phyloP scores from a whole-genome alignment of 2,113 vertebrate genomes.

The Cryptotis parvus region DNA sequence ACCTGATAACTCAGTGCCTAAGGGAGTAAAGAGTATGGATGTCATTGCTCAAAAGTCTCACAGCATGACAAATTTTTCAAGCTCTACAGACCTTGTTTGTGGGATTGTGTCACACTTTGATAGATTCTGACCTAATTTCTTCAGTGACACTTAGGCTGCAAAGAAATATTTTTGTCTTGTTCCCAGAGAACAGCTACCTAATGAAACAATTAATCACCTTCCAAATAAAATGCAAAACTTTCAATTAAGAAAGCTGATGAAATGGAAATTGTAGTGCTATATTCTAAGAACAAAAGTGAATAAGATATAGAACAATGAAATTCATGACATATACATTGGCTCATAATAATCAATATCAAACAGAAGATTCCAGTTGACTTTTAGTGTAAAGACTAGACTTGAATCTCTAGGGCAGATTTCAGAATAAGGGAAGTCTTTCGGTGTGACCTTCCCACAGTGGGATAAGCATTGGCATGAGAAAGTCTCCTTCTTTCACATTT shows the following conservation, averaged over 20 bases:
- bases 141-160: constrained; percentile 65
- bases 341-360: not conserved
- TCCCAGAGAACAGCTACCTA: constrained; percentile 74
- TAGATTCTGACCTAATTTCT: constrained; percentile 78
- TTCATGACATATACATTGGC: not conserved
- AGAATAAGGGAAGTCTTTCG: not conserved
- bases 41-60: constrained; percentile 38
- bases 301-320: not conserved
- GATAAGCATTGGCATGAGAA: not conserved
- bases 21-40: constrained; percentile 51
- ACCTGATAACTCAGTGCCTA: not conserved
- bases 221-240: constrained; percentile 70
- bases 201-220: constrained; percentile 79
- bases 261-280: constrained; percentile 53
- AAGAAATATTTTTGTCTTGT: constrained; percentile 70
- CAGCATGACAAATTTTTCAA: constrained; percentile 63
- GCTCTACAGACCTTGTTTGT: constrained; percentile 23
- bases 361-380: constrained; percentile 1
- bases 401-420: not conserved
- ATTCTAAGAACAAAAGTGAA: not conserved
- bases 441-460: not conserved
- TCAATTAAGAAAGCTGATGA: constrained; percentile 63
- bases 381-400: not conserved
- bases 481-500: not conserved
- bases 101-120: constrained; percentile 65